Base-by-base conservation (phyloP, 1,140 invertebrate species). In the Portunus trituberculatus region DNA sequence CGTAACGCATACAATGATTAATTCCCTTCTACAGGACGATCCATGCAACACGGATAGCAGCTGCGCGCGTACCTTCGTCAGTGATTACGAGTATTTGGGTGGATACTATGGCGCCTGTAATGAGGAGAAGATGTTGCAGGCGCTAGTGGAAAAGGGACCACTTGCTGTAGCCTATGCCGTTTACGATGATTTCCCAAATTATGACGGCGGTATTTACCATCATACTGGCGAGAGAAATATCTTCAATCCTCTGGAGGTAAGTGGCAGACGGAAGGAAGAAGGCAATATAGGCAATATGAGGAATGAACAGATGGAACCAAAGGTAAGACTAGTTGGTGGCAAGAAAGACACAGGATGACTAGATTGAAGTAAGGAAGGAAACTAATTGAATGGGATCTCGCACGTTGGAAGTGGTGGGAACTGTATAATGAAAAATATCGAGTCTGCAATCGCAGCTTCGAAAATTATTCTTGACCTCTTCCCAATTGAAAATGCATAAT, bases 81-180 rank as follows among this genome's bases (percentile, higher is more conserved):
- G 93, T 45, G 45, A 82, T 3, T 94, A 94, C 76, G 59, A 84
- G 46, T 94, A 91, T 32, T 0, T 94, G 8, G 93, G 93, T 52
- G 96, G 96, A 10, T 97, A 97, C 90, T 97, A 96, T 93, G 96
- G 96, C 16, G 96, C 97, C 16, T 97, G 97, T 96, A 98, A 97
- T 96, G 97, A 98, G 96, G 97, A 97, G 45, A 82, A 97, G n/a
- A 97, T 98, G 97, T 97, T 96, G 95, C 91, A 97, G n/a, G 97
- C 97, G 48, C 95, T 98, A 45, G 97, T 97, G 12, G 96, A 97
- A n/a, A 97, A 97, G 93, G 97, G 97, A 16, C 97, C 98, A 6
- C 94, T 98, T 4, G 97, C 97, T 4, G 97, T 98, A 0, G 97
- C 97, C 6, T 97, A 97, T 96, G 96, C 97, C 95, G 97, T 98